phyloP scores from a whole-genome alignment of 2,888 invertebrate species.

The Drosophila flavopinicola region DNA sequence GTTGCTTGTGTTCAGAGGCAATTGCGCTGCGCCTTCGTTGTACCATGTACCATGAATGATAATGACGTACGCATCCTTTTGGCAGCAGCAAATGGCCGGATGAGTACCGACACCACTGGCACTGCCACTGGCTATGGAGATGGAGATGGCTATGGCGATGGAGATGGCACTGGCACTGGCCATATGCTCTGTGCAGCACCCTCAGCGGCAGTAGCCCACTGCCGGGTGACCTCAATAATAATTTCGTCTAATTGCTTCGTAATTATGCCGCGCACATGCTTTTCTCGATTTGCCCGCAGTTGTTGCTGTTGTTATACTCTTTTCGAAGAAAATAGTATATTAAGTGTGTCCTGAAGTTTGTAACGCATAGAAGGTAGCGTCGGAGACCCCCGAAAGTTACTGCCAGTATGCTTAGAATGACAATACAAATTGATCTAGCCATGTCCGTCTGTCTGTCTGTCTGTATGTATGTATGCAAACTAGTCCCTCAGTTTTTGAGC shows the following conservation, averaged over 20 bases:
- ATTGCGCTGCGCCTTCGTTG: slow-evolving; percentile 36
- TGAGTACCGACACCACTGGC: slow-evolving; percentile 6
- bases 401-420: too few relatives aligned
- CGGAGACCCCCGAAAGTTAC: too few relatives aligned
- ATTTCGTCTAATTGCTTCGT: slow-evolving; percentile 81
- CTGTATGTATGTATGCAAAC: too few relatives aligned
- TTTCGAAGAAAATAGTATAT: too few relatives aligned
- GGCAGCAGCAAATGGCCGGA: slow-evolving; percentile 36
- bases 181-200: slow-evolving; percentile 61
- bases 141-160: too few relatives aligned
- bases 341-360: too few relatives aligned
- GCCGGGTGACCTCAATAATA: slow-evolving; percentile 75
- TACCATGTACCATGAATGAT: slow-evolving; percentile 70
- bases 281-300: slow-evolving; percentile 71
- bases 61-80: slow-evolving; percentile 74
- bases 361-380: too few relatives aligned
- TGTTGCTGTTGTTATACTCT: slow-evolving; percentile 44
- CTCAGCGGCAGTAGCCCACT: neutral
- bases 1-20: slow-evolving; percentile 38
- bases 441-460: too few relatives aligned
- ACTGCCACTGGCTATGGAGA: slow-evolving; percentile 59
- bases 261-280: slow-evolving; percentile 81
- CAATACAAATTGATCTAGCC: too few relatives aligned
- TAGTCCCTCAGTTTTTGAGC: too few relatives aligned
- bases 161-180: slow-evolving; percentile 45